Evolutionary conservation across 1,140 invertebrate genomes (phyloP).

Genomic region (Diuraphis noxia): DNA sequence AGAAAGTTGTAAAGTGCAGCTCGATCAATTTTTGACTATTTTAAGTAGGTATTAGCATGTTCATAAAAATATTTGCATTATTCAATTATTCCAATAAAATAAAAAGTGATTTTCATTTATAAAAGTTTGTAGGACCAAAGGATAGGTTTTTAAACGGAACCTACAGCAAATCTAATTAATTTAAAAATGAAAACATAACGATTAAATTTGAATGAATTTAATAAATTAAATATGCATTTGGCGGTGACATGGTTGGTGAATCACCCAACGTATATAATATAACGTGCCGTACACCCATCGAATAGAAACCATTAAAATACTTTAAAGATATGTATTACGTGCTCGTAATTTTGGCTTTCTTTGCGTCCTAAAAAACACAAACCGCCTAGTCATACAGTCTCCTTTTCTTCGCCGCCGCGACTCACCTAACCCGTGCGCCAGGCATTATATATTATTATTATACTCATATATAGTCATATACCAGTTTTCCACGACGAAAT

Average conservation of each 20-base stretch:
- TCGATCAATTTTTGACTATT: too few species aligned
- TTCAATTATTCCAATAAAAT: not conserved
- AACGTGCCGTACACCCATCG: not conserved
- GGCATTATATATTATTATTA: not conserved
- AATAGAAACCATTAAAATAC: constrained; percentile 2
- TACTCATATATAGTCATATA: not conserved
- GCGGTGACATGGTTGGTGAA: not conserved
- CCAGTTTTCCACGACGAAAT: not conserved
- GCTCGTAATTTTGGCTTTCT: constrained; percentile 3
- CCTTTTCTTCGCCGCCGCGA: not conserved
- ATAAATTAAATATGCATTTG: not conserved
- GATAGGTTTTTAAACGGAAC: too few species aligned
- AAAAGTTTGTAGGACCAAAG: not conserved
- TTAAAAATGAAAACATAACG: too few species aligned
- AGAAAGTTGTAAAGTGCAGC: too few species aligned
- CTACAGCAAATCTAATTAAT: too few species aligned
- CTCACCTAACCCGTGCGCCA: not conserved
- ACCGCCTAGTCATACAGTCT: not conserved
- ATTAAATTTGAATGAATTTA: not conserved
- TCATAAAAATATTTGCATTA: not conserved
- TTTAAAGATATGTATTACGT: not conserved
- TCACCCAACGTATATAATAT: not conserved
- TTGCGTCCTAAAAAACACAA: not conserved
- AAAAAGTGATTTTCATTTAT: not conserved
- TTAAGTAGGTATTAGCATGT: not conserved